phyloP scores from a whole-genome alignment of 1,140 invertebrate genomes.

The Danaus plexippus region DNA sequence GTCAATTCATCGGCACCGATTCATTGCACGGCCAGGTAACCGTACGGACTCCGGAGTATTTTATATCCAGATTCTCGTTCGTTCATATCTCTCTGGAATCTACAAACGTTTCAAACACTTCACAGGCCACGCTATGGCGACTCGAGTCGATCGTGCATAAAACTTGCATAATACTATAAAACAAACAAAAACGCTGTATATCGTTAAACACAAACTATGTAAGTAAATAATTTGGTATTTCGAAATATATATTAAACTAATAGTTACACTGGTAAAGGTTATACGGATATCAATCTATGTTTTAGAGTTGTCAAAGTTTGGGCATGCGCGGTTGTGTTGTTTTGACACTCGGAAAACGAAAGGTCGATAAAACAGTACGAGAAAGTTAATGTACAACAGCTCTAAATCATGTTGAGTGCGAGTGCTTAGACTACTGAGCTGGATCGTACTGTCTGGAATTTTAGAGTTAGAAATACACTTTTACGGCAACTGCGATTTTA shows the following conservation, averaged over 20 bases:
- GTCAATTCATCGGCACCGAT: constrained; percentile 21
- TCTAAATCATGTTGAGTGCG: too few relatives aligned
- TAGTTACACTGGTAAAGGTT: constrained; percentile 41
- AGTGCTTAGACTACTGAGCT: not conserved
- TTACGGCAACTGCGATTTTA: too few relatives aligned
- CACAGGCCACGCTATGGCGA: constrained; percentile 36
- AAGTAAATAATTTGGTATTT: constrained; percentile 5
- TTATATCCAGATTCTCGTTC: too few relatives aligned
- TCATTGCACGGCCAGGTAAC: too few relatives aligned
- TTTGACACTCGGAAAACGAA: constrained; percentile 28
- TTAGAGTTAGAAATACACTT: too few relatives aligned
- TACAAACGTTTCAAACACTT: too few relatives aligned
- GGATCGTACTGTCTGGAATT: too few relatives aligned
- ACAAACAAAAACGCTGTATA: not conserved
- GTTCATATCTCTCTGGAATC: too few relatives aligned
- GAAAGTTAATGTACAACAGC: not conserved
- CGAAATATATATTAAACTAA: constrained; percentile 13
- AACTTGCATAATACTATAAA: constrained; percentile 7
- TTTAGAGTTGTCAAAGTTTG: constrained; percentile 42
- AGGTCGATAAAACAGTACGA: constrained; percentile 51
- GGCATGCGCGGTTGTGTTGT: constrained; percentile 46
- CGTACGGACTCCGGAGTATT: too few relatives aligned
- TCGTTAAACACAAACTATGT: constrained; percentile 1
- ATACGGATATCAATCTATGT: constrained; percentile 31
- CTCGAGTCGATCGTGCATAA: constrained; percentile 4